phyloP scores from a whole-genome alignment of 1,140 invertebrate genomes.

The Aphelinus certus region DNA sequence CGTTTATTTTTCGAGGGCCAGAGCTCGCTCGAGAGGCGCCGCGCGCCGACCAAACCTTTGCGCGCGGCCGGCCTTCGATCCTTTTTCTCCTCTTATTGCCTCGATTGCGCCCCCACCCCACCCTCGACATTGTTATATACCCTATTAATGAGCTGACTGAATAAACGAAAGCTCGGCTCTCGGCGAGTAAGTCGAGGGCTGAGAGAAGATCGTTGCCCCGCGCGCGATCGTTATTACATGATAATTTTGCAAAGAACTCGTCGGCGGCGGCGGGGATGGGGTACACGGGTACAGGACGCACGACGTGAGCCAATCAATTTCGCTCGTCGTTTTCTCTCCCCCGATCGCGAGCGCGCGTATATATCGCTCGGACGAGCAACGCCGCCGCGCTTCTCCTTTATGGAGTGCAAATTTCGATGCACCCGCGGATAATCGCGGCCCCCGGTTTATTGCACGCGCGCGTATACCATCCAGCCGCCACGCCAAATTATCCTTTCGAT shows the following conservation, averaged over 20 bases:
- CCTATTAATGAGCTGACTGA: constrained; percentile 33
- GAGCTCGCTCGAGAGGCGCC: too few relatives aligned
- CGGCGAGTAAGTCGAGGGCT: too few relatives aligned
- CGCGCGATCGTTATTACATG: constrained; percentile 16
- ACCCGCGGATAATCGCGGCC: not conserved
- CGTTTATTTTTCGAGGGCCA: too few relatives aligned
- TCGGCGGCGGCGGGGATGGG: not conserved
- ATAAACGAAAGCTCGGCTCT: not conserved
- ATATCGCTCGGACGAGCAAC: too few relatives aligned
- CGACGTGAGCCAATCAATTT: constrained; percentile 33
- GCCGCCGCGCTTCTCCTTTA: constrained; percentile 6
- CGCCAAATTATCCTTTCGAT: not conserved
- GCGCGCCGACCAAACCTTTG: not conserved
- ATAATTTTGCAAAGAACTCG: constrained; percentile 6
- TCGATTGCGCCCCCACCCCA: not conserved
- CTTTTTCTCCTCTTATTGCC: not conserved
- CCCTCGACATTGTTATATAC: constrained; percentile 26
- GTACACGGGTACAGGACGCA: not conserved
- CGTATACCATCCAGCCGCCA: too few relatives aligned
- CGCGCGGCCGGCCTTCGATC: not conserved
- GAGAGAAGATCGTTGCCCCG: too few relatives aligned
- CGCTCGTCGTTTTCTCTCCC: not conserved
- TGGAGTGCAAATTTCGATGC: constrained; percentile 39
- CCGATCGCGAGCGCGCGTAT: too few relatives aligned
- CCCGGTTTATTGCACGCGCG: too few relatives aligned